These are phyloP conservation scores for Eudyptes chrysolophus DNA, from an alignment of 2,113 vertebrate species.

Conservation along the genomic window DNA sequence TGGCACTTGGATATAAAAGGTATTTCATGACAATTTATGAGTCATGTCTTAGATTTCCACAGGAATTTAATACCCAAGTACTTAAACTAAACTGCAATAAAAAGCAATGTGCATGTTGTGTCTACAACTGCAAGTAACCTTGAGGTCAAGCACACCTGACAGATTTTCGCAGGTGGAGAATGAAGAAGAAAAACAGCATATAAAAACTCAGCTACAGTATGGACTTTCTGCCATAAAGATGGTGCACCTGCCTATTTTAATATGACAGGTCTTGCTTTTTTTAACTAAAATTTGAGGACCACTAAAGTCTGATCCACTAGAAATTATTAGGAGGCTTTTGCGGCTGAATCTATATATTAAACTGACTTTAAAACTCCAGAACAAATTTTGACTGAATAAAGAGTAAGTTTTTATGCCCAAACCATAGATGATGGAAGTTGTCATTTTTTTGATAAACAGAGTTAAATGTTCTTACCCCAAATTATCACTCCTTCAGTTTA, in stretches of 20 bases:
- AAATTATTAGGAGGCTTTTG: not conserved
- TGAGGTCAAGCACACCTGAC: not conserved
- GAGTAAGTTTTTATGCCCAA: not conserved
- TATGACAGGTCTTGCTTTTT: not conserved
- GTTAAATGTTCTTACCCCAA: not conserved
- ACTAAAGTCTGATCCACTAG: not conserved
- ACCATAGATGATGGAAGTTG: fast-evolving
- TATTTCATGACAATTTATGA: conserved; percentile 11
- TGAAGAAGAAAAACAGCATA: not conserved
- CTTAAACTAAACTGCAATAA: not conserved
- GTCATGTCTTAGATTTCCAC: not conserved
- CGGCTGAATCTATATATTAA: not conserved
- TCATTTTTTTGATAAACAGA: not conserved
- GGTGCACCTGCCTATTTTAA: not conserved
- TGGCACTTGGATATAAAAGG: not conserved
- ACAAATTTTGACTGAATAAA: not conserved
- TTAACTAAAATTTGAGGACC: not conserved
- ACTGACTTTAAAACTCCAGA: not conserved
- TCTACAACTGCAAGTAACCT: not conserved
- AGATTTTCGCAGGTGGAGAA: not conserved
- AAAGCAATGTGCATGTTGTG: not conserved
- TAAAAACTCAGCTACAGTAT: not conserved
- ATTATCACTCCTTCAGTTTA: not conserved
- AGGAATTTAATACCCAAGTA: not conserved
- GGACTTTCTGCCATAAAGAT: not conserved